Percentiles rank a stretch among this genome's conserved stretches.
phyloP scores from a whole-genome alignment of 2,113 vertebrate genomes.

The Chaetorhynchus papuensis region DNA sequence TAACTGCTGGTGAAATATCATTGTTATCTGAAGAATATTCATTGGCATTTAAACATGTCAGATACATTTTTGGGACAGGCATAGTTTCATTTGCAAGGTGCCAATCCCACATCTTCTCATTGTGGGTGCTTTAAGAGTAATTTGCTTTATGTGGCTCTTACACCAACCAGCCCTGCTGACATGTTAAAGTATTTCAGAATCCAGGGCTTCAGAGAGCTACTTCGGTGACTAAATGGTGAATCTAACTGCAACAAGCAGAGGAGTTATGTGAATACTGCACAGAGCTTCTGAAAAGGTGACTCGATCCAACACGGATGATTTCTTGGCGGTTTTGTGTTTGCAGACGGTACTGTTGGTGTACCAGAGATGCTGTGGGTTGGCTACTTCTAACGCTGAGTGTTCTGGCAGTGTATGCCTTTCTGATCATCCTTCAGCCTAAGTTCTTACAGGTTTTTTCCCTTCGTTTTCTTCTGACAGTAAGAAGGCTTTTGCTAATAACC shows the following conservation, averaged over 20 bases:
- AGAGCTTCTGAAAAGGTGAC: not conserved
- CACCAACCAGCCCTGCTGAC: rapidly evolving
- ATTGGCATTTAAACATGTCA: not conserved
- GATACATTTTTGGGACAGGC: not conserved
- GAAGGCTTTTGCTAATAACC: not conserved
- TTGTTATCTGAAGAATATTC: not conserved
- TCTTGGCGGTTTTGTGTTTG: not conserved
- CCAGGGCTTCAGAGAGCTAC: not conserved
- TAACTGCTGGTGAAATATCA: not conserved
- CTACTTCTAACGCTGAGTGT: rapidly evolving
- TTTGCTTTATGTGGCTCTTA: not conserved
- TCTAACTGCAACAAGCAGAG: not conserved
- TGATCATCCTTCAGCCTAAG: not conserved
- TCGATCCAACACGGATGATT: not conserved
- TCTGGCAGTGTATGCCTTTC: not conserved
- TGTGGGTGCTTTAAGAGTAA: not conserved
- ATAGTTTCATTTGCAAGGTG: not conserved
- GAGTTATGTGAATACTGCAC: rapidly evolving
- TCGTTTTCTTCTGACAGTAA: not conserved
- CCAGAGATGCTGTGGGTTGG: not conserved
- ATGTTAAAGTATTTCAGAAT: not conserved
- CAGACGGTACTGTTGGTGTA: not conserved
- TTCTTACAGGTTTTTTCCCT: not conserved
- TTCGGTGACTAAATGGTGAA: not conserved
- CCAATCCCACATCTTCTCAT: not conserved